These are phyloP conservation scores for Drosophila serrata DNA, from an alignment of 1,140 invertebrate species.

Conservation along the genomic window DNA sequence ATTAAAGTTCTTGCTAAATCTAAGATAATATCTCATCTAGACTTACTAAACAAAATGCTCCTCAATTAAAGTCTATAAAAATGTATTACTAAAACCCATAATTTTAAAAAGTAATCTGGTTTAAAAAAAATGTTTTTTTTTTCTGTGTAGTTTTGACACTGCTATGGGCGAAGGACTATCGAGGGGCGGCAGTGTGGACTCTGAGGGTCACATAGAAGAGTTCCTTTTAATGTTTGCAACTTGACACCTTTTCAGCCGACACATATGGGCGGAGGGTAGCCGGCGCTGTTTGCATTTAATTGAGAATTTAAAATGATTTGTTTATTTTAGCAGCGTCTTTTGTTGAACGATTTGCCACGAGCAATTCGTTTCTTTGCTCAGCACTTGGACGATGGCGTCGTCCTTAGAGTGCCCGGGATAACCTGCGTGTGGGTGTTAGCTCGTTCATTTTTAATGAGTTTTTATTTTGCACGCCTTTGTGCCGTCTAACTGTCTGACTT, in stretches of 20 bases:
- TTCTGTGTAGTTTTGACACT: slow-evolving; percentile 5
- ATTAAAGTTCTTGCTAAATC: no score
- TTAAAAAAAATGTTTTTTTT: background rate
- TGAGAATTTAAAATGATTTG: slow-evolving; percentile 84
- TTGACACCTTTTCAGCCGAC: slow-evolving; percentile 69
- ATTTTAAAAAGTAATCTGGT: background rate
- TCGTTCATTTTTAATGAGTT: slow-evolving; percentile 81
- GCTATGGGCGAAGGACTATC: background rate
- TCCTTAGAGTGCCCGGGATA: slow-evolving; percentile 15
- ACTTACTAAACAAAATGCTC: background rate
- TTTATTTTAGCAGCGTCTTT: slow-evolving; percentile 73
- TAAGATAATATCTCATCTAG: background rate
- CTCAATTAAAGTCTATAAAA: background rate
- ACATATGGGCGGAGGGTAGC: slow-evolving; percentile 18
- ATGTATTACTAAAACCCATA: background rate
- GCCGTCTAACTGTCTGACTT: slow-evolving; percentile 56
- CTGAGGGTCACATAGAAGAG: slow-evolving; percentile 62
- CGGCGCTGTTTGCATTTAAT: slow-evolving; percentile 71
- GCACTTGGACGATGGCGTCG: slow-evolving; percentile 62
- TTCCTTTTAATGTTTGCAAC: slow-evolving; percentile 70
- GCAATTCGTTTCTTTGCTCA: slow-evolving; percentile 71
- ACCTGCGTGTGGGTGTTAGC: slow-evolving; percentile 44
- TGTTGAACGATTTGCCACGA: slow-evolving; percentile 69
- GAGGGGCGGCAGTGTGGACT: slow-evolving; percentile 1
- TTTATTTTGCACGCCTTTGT: slow-evolving; percentile 76